Conservation (phyloP, 37 sponge, comb jelly and placozoan species). For the Theonella swinhoei region DNA sequence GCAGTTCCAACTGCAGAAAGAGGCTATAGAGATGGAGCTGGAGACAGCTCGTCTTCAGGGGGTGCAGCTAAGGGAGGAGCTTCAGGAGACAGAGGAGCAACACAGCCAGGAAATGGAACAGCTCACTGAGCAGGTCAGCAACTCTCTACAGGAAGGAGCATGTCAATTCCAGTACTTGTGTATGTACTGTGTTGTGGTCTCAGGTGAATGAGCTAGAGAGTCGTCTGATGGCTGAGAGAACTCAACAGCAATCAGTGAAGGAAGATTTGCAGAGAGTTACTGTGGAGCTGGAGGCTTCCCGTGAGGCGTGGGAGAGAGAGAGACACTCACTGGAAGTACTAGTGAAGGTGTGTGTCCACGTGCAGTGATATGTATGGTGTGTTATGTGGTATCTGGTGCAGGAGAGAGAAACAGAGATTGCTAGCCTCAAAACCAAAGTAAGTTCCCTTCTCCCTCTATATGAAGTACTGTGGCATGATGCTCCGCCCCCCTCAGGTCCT, state of each 20-base stretch:
- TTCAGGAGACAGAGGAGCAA: slow-evolving; percentile 57
- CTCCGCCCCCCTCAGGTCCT: not conserved
- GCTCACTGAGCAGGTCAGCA: slow-evolving; percentile 37
- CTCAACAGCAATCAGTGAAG: not conserved
- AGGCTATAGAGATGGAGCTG: slow-evolving; percentile 52
- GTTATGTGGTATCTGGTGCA: no score
- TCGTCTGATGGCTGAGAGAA: slow-evolving; percentile 28
- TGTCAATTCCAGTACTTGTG: no score
- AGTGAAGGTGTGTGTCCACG: slow-evolving; percentile 17
- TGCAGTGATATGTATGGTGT: not conserved
- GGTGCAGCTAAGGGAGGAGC: not conserved
- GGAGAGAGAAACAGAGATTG: slow-evolving; percentile 28
- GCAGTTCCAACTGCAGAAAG: slow-evolving; percentile 39
- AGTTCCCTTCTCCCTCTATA: not conserved
- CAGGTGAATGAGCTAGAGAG: slow-evolving; percentile 50
- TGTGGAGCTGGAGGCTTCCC: slow-evolving; percentile 30
- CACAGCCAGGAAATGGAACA: slow-evolving; percentile 34
- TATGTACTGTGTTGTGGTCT: no score
- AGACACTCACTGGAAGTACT: not conserved
- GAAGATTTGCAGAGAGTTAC: slow-evolving; percentile 18
- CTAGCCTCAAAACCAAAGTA: slow-evolving; percentile 28
- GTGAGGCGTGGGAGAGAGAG: slow-evolving; percentile 28
- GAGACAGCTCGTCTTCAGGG: slow-evolving; percentile 47
- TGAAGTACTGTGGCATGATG: not conserved
- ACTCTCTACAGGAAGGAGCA: no score